Evolutionary conservation across 2,888 invertebrate genomes (phyloP).

Genomic region (Serripes groenlandicus): DNA sequence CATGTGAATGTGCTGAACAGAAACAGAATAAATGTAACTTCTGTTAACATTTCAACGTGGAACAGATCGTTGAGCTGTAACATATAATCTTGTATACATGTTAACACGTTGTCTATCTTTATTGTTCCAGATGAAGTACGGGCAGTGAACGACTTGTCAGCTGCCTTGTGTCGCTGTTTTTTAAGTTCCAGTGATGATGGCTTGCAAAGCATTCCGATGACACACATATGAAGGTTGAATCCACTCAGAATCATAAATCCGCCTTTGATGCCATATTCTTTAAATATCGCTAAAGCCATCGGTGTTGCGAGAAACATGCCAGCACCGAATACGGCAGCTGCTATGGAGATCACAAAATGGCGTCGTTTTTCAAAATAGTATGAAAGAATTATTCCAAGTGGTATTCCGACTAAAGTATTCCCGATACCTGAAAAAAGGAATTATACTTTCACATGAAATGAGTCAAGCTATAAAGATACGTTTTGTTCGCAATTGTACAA

Average conservation of each 20-base stretch:
- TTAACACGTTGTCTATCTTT: not conserved
- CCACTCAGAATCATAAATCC: constrained; percentile 60
- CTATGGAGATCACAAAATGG: constrained; percentile 46
- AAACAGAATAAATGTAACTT: constrained; percentile 44
- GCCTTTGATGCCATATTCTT: constrained; percentile 59
- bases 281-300: constrained; percentile 48
- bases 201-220: constrained; percentile 59
- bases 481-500: too few species aligned
- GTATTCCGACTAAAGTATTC: constrained; percentile 53
- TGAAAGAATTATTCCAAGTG: constrained; percentile 56
- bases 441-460: too few species aligned
- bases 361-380: constrained; percentile 65
- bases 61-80: constrained; percentile 25
- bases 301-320: constrained; percentile 66
- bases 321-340: constrained; percentile 56
- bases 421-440: constrained; percentile 69
- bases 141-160: not conserved
- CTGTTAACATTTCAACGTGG: constrained; percentile 33
- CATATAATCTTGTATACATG: not conserved
- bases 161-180: constrained; percentile 14
- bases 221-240: constrained; percentile 55
- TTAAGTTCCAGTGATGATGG: constrained; percentile 52
- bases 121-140: not conserved
- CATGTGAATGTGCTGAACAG: constrained; percentile 49
- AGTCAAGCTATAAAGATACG: too few species aligned